Conservation (phyloP, 2,888 invertebrate species). For the Temnothorax unifasciatus region DNA sequence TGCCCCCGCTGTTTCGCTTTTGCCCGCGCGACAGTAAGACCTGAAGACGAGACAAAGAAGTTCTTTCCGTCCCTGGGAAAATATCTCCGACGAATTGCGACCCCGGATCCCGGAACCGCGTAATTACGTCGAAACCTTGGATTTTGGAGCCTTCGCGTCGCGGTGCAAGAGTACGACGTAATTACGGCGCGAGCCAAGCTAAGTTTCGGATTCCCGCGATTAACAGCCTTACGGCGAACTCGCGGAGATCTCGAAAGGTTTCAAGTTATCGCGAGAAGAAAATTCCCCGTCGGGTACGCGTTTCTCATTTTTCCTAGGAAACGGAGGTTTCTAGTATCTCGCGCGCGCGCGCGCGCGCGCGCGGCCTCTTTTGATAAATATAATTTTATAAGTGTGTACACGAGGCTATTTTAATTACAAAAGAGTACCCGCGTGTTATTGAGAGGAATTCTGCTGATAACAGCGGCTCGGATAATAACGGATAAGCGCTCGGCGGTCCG, state of each 20-base stretch:
- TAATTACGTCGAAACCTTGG: constrained; percentile 10
- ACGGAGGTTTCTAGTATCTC: background rate
- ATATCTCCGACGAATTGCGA: background rate
- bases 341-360: background rate
- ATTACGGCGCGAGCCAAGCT: background rate
- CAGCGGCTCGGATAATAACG: constrained; percentile 27
- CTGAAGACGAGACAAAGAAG: background rate
- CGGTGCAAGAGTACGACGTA: background rate
- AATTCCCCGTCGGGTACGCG: too few species aligned
- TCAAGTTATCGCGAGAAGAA: background rate
- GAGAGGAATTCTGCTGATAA: constrained; percentile 35
- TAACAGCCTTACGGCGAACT: background rate
- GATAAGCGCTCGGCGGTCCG: constrained; percentile 18
- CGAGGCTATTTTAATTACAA: constrained; percentile 34
- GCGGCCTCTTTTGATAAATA: constrained; percentile 17
- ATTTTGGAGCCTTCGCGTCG: background rate
- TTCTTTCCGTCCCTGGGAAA: background rate
- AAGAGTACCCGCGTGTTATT: constrained; percentile 36
- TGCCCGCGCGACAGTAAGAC: background rate
- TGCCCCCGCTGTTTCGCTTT: background rate
- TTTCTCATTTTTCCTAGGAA: constrained; percentile 4
- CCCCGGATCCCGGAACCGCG: background rate
- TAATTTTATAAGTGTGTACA: constrained; percentile 19
- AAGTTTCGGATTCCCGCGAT: constrained; percentile 16
- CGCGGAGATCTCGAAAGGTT: background rate